Base-by-base conservation (phyloP, 2,888 invertebrate species). In the Andrena chrysosceles region DNA sequence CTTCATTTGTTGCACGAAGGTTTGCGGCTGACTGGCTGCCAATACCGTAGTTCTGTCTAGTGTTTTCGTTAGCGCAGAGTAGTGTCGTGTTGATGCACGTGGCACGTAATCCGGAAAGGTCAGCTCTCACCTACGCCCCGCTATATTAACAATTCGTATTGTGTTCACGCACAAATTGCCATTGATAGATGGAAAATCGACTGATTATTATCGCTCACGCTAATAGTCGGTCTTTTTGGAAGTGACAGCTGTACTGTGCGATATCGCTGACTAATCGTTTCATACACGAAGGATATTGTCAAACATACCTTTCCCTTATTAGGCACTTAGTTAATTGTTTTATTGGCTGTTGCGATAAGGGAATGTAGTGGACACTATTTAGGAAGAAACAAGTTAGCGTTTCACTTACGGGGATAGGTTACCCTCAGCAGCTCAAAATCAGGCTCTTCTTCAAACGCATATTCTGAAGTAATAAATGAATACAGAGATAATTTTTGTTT, bases 1-100 rank as follows among this genome's bases (percentile, higher is more conserved):
- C 63, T 81, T 72, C 84, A 69, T 86, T 84, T 86, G 78, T 86
- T 77, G 76, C 81, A 81, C 67, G 73, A 66, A 86, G 69, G 77
- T 74, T 73, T 69, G 74, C 49, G 64, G 77, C 56, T 33, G 31
- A 31, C 68, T 42, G 42, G 33, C 29, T 52, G 26, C 23, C 10
- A 16, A 26, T n/a, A 56, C 8, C 26, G 31, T 59, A 54, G 35
- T 67, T 83, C 69, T 73, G 73, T 78, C 72, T 68, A 52, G 60
- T 86, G 84, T 86, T 86, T 84, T 83, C 75, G 77, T 81, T 87
- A 81, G 63, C 76, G 62, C 69, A 62, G 63, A 49, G 62, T 75
- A 54, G 77, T 48, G 54, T 49, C 35, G 49, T 64, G 68, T 33
- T 56, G 29, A 59, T 48, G 31, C 48, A 72, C 49, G 62, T 54